Percentiles rank a stretch among this genome's conserved stretches.
phyloP scores from a whole-genome alignment of 1,140 invertebrate species.

The Sycobia sp. region DNA sequence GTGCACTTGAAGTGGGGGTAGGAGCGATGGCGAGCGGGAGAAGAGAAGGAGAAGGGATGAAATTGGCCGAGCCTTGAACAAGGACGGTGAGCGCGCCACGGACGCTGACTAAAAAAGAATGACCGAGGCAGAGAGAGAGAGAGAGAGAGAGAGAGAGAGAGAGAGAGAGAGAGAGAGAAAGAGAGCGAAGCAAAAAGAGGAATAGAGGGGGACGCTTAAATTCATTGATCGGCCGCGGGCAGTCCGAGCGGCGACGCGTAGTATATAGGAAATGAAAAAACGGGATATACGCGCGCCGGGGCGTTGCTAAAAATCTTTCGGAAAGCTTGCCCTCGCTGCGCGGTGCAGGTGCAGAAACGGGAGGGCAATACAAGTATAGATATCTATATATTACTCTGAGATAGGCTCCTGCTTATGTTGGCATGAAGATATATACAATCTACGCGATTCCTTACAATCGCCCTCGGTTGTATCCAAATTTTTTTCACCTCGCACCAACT shows the following conservation, averaged over 20 bases:
- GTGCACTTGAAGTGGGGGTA: constrained; percentile 34
- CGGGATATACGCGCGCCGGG: constrained; percentile 44
- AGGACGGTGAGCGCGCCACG: constrained; percentile 38
- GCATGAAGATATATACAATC: too few species aligned
- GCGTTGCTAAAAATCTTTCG: constrained; percentile 56
- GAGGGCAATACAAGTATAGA: too few species aligned
- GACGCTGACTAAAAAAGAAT: constrained; percentile 44
- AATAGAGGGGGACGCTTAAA: constrained; percentile 60
- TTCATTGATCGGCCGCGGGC: constrained; percentile 59
- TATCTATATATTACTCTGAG: too few species aligned
- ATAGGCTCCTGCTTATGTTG: too few species aligned
- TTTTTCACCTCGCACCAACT: too few species aligned
- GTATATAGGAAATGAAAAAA: constrained; percentile 57
- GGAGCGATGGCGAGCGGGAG: constrained; percentile 1
- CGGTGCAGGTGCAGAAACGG: too few species aligned
- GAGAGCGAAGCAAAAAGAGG: too few species aligned
- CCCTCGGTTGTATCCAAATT: too few species aligned
- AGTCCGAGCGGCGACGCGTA: constrained; percentile 56
- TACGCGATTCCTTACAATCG: too few species aligned
- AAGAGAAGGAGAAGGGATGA: constrained; percentile 44
- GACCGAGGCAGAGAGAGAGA: constrained; percentile 50
- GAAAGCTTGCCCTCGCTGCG: too few species aligned
- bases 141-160: constrained; percentile 55
- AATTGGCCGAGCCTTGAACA: constrained; percentile 47
- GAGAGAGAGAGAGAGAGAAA: constrained; percentile 11